Percentiles rank a stretch among this genome's conserved stretches.
Evolutionary conservation across 2,113 vertebrate species (phyloP).

Genomic region (Ibidorhyncha struthersii): DNA sequence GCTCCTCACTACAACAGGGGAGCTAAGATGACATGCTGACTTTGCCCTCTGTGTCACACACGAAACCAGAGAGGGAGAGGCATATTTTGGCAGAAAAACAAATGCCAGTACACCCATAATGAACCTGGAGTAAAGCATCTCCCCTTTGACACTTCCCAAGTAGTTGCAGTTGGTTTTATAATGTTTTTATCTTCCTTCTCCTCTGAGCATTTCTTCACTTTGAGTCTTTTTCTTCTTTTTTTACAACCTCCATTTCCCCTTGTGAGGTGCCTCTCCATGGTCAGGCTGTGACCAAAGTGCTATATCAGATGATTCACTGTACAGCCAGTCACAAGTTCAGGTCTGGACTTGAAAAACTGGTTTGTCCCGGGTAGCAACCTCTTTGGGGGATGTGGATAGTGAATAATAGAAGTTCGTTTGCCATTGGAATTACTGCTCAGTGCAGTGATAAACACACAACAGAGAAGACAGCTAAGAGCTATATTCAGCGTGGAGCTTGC

Average conservation of each 20-base stretch:
- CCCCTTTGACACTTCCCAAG: background rate
- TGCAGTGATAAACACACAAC: background rate
- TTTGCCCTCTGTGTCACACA: background rate
- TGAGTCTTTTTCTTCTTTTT: background rate
- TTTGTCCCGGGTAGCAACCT: background rate
- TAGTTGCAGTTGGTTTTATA: background rate
- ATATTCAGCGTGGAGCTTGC: background rate
- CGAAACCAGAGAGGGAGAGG: background rate
- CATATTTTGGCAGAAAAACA: background rate
- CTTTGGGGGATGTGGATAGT: background rate
- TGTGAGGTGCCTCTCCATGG: background rate
- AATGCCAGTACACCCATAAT: background rate
- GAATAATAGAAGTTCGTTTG: background rate
- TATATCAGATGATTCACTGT: background rate
- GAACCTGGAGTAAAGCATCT: background rate
- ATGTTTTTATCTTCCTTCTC: background rate
- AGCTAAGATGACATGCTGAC: background rate
- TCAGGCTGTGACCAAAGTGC: background rate
- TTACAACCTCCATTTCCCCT: background rate
- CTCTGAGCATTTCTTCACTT: background rate
- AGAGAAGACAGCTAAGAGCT: background rate
- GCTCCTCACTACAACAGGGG: accelerated
- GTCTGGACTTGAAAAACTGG: background rate
- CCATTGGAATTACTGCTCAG: background rate
- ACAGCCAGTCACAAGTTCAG: background rate